Base-by-base conservation (phyloP, 37 sponge, comb jelly and placozoan species). In the Axinella damicornis region DNA sequence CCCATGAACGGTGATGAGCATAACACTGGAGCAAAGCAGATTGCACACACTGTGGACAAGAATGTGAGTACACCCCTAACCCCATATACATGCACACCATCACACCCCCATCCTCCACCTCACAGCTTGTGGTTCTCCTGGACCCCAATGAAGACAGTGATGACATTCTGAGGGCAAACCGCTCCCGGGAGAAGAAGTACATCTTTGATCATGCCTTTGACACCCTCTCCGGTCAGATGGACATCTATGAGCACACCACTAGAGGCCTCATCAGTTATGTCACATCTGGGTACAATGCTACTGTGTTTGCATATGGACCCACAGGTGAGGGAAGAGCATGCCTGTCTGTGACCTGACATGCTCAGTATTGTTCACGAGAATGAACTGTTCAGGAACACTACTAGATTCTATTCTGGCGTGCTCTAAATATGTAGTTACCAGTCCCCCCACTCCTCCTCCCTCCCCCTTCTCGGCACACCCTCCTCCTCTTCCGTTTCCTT, bases 251-350 rank as follows among this genome's bases (percentile, higher is more conserved):
- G 58, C 52, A 64, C 19, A 88, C 93, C 2, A 57, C 70, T 0
- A 93, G 77, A 63, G 69, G 63, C 32, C 81, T 95, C 13, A 83
- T 95, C 21, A 74, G 77, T 18, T 63, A 82, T 15, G 91, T 96
- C 30, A 36, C 90, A 19, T 53, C 54, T 21, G 96, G 96, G 15
- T 83, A 80, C 72, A 93, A 96, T 65, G 78, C 90, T 4, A 93
- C 96, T 21, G 96, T 93, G 39, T 96, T 96, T 87, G 96, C 96
- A 19, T 96, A 96, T 77, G 96, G 96, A 18, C 90, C 96, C 17
- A 96, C 96, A 78, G 94, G 94, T 92, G n/a, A n/a, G 53, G n/a
- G n/a, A n/a, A n/a, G n/a, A n/a, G n/a, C n/a, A n/a, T n/a, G n/a
- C n/a, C n/a, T n/a, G n/a, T n/a, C n/a, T n/a, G n/a, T n/a, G n/a